Conservation (phyloP, 2,888 invertebrate genomes). For the Lasioglossum oenotherae region DNA sequence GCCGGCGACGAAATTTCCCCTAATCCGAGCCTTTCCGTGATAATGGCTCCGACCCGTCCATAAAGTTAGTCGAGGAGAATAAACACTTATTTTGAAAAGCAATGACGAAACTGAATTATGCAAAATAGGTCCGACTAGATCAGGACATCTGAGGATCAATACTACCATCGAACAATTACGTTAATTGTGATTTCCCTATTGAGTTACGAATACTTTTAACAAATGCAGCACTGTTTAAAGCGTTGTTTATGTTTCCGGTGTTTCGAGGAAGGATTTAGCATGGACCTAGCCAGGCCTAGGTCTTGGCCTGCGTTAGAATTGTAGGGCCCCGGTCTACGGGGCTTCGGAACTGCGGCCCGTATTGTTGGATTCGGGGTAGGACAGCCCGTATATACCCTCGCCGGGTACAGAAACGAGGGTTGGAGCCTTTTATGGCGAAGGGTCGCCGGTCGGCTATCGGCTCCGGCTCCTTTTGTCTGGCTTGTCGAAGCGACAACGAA, state of each 20-base stretch:
- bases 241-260: background rate
- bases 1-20: constrained; percentile 12
- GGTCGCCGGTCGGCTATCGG: constrained; percentile 78
- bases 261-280: background rate
- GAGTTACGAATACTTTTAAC: background rate
- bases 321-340: constrained; percentile 24
- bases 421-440: constrained; percentile 76
- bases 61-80: too few relatives aligned
- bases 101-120: too few relatives aligned
- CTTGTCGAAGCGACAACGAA: constrained; percentile 70
- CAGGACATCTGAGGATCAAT: too few relatives aligned
- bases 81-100: too few relatives aligned
- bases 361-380: constrained; percentile 71
- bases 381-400: constrained; percentile 63
- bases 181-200: background rate
- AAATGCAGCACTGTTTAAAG: background rate
- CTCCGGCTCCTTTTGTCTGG: constrained; percentile 77
- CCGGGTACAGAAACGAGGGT: constrained; percentile 69
- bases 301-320: background rate
- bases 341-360: constrained; percentile 52
- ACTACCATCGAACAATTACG: background rate
- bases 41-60: background rate
- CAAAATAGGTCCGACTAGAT: too few relatives aligned
- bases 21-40: background rate
- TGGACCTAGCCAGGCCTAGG: background rate